Conservation (phyloP, 2,888 invertebrate species). For the Phortica okadai region DNA sequence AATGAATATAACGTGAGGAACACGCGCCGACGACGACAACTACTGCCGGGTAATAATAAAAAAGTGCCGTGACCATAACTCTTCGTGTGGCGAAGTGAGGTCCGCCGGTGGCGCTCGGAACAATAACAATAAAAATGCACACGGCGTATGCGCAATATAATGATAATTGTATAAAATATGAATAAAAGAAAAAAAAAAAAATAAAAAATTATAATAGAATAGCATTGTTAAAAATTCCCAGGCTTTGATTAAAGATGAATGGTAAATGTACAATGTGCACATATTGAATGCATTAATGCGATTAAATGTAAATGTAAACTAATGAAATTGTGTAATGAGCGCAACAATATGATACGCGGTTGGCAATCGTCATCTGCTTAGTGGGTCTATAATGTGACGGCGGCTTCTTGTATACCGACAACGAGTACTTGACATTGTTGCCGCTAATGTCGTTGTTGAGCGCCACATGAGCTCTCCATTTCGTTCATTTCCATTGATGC, state of each 20-base stretch:
- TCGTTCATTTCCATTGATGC: too few species aligned
- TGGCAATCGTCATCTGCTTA: not conserved
- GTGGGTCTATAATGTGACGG: not conserved
- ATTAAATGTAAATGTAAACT: conserved; percentile 17
- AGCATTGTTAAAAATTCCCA: conserved; percentile 4
- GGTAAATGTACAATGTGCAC: not conserved
- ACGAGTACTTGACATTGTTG: too few species aligned
- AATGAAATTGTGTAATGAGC: conserved; percentile 31
- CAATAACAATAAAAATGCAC: conserved; percentile 6
- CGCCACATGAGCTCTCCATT: too few species aligned
- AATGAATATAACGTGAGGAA: conserved; percentile 9
- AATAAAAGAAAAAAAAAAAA: not conserved
- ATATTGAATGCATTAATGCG: conserved; percentile 12
- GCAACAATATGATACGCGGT: conserved; percentile 11
- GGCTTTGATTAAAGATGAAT: conserved; percentile 29
- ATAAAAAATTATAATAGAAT: not conserved
- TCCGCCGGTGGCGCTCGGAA: not conserved
- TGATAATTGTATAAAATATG: not conserved
- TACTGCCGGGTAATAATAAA: conserved; percentile 9
- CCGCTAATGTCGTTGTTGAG: too few species aligned
- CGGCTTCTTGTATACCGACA: too few species aligned
- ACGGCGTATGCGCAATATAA: conserved; percentile 20
- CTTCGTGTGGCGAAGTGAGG: too few species aligned
- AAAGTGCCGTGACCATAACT: not conserved
- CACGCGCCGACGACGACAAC: conserved; percentile 13